phyloP scores from a whole-genome alignment of 2,113 vertebrate genomes.

The Ptyas mucosa region DNA sequence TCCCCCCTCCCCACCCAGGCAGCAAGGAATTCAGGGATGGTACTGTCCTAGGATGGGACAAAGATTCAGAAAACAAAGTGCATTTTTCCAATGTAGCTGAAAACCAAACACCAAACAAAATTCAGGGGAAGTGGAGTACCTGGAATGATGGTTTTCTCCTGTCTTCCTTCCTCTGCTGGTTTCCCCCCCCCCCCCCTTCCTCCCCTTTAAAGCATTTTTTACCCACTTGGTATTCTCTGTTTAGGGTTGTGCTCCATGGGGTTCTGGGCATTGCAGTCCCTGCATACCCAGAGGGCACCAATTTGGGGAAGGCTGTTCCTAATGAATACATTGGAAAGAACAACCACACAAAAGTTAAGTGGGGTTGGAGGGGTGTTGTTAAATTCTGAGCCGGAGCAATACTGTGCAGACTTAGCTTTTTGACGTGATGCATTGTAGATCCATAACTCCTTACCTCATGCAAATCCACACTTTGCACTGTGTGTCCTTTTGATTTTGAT shows the following conservation, averaged over 20 bases:
- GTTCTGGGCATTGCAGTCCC: background rate
- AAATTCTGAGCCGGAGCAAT: conserved; percentile 22
- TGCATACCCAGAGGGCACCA: background rate
- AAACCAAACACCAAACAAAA: conserved; percentile 57
- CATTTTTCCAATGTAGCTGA: background rate
- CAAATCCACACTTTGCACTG: conserved; percentile 65
- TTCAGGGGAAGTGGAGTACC: conserved; percentile 6
- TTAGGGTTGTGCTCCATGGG: background rate
- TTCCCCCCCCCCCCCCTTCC: fast-evolving
- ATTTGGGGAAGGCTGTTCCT: background rate
- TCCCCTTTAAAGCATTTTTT: background rate
- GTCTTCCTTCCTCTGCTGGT: background rate
- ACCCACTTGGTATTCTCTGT: background rate
- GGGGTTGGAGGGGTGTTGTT: background rate
- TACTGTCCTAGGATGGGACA: background rate
- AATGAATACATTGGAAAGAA: background rate
- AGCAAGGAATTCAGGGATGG: background rate
- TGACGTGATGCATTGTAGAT: conserved; percentile 13
- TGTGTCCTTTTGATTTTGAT: conserved; percentile 40
- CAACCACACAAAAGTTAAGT: conserved; percentile 22
- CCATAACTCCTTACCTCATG: conserved; percentile 66
- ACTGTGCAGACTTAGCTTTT: background rate
- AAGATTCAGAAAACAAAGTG: background rate
- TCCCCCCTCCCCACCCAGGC: background rate
- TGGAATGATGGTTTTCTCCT: background rate